Percentiles rank a stretch among this genome's conserved stretches.
These are phyloP conservation scores for Charina bottae DNA, from an alignment of 2,113 vertebrate species.

Conservation along the genomic window DNA sequence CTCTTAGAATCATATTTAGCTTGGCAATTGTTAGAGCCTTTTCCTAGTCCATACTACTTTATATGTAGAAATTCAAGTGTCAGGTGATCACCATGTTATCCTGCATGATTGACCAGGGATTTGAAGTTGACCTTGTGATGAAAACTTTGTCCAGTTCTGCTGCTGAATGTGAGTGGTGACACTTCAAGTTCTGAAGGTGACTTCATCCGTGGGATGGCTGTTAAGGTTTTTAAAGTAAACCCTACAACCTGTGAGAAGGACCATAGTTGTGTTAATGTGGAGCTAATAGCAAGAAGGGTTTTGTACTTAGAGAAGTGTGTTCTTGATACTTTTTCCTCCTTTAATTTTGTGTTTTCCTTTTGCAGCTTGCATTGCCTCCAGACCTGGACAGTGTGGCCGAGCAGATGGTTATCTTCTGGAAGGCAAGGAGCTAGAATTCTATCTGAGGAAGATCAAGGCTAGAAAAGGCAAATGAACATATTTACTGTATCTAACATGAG, in stretches of 20 bases:
- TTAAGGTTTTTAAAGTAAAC: not conserved
- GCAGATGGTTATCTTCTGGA: slow-evolving; percentile 95
- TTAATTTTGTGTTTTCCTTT: slow-evolving; percentile 48
- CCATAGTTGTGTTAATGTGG: not conserved
- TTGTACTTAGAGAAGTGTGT: not conserved
- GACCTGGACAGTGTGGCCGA: slow-evolving; percentile 95
- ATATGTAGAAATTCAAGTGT: not conserved
- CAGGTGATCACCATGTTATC: not conserved
- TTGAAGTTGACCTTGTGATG: slow-evolving; percentile 77
- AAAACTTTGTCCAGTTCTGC: slow-evolving; percentile 88
- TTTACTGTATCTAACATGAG: slow-evolving; percentile 30
- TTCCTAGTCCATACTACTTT: not conserved
- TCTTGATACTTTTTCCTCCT: not conserved
- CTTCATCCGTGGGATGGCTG: slow-evolving; percentile 16
- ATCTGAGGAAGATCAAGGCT: slow-evolving; percentile 98
- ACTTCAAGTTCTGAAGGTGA: slow-evolving; percentile 76
- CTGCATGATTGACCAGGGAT: not conserved
- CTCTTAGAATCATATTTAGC: not conserved
- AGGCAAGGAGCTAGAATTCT: slow-evolving; percentile 97
- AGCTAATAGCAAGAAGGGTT: not conserved
- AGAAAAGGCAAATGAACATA: slow-evolving; percentile 98
- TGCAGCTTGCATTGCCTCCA: slow-evolving; percentile 93
- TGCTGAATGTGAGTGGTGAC: slow-evolving; percentile 79
- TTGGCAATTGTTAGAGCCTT: not conserved
- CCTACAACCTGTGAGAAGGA: not conserved